phyloP scores from a whole-genome alignment of 1,140 invertebrate species.

The Spodoptera litura region DNA sequence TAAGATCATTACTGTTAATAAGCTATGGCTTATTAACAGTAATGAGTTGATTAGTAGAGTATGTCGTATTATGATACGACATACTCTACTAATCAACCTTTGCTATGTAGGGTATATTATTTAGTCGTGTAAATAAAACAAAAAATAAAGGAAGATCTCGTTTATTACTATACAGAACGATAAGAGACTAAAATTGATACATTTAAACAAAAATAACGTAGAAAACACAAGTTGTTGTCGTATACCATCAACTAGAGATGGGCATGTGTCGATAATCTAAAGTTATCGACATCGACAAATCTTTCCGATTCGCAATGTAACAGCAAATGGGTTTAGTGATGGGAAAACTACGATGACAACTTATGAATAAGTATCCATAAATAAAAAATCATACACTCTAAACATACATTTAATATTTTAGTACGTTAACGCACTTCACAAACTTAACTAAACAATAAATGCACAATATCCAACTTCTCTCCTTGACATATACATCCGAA shows the following conservation, averaged over 20 bases:
- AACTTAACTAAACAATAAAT: constrained; percentile 39
- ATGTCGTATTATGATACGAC: too few species aligned
- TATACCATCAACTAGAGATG: too few species aligned
- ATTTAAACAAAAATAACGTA: constrained; percentile 35
- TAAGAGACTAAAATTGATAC: constrained; percentile 37
- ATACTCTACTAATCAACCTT: too few species aligned
- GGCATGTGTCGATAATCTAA: too few species aligned
- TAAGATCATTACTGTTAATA: too few species aligned
- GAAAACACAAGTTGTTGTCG: constrained; percentile 7
- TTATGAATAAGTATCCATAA: not conserved
- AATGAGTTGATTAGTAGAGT: too few species aligned
- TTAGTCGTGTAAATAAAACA: not conserved
- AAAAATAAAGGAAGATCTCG: constrained; percentile 24
- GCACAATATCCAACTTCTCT: constrained; percentile 1
- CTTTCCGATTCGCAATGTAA: not conserved
- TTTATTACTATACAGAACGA: constrained; percentile 47
- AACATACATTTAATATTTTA: not conserved
- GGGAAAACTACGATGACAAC: constrained; percentile 1
- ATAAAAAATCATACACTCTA: constrained; percentile 32
- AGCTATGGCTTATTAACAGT: too few species aligned
- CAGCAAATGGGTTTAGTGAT: not conserved
- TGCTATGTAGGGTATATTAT: too few species aligned
- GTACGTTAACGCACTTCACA: constrained; percentile 6
- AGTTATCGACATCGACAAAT: not conserved
- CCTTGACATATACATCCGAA: not conserved